Percentiles rank a stretch among this genome's conserved stretches.
These are phyloP conservation scores for Xenops minutus DNA, from an alignment of 2,797 vertebrate genomes.

Conservation along the genomic window DNA sequence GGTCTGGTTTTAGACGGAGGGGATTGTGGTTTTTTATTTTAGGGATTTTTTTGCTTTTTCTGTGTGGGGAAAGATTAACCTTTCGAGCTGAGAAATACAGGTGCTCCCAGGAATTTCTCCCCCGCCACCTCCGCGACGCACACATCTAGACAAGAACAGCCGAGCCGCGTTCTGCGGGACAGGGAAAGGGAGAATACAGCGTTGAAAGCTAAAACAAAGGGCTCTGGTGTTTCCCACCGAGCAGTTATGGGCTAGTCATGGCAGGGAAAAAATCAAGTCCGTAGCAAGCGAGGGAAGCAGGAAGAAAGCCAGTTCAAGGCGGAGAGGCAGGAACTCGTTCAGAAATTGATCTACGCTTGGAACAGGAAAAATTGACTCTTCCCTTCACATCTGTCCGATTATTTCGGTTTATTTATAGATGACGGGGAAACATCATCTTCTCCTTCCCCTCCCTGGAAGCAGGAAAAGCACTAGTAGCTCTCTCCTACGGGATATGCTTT, in stretches of 20 bases:
- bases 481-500: not conserved
- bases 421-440: not conserved
- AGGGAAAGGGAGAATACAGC: not conserved
- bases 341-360: not conserved
- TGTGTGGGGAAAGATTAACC: not conserved
- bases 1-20: constrained; percentile 44
- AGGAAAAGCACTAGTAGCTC: not conserved
- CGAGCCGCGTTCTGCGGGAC: not conserved
- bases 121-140: not conserved
- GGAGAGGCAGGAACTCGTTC: not conserved
- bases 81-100: constrained; percentile 37
- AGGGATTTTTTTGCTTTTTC: not conserved
- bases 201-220: not conserved
- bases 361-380: constrained; percentile 20
- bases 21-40: constrained; percentile 1
- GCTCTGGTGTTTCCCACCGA: not conserved
- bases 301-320: not conserved
- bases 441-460: not conserved
- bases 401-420: constrained; percentile 33
- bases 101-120: constrained; percentile 6
- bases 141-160: not conserved
- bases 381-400: not conserved
- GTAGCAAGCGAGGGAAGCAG: not conserved
- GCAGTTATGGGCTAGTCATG: not conserved
- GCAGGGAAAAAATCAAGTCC: not conserved